phyloP scores from a whole-genome alignment of 2,888 invertebrate genomes.

The Muscina levida region DNA sequence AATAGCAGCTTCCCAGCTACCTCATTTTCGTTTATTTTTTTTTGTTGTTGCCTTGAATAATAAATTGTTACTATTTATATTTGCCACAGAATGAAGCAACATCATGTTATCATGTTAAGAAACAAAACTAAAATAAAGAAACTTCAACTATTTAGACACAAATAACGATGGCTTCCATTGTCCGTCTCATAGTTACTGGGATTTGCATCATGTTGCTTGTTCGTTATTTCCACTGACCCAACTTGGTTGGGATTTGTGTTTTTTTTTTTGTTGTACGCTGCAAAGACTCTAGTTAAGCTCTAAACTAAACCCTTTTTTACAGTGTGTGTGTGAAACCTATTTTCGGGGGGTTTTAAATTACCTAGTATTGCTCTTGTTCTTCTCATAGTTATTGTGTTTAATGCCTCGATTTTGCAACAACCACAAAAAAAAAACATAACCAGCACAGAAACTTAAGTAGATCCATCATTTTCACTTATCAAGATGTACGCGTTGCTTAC shows the following conservation, averaged over 20 bases:
- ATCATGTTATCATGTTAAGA: slow-evolving; percentile 40
- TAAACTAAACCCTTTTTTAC: slow-evolving; percentile 20
- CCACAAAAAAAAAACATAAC: not conserved
- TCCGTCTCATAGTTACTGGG: slow-evolving; percentile 17
- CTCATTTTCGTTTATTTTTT: too few relatives aligned
- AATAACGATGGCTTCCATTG: slow-evolving; percentile 22
- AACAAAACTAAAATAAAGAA: too few relatives aligned
- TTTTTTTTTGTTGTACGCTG: slow-evolving; percentile 14
- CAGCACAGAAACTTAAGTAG: slow-evolving; percentile 51
- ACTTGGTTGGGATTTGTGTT: not conserved
- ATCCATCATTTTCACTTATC: slow-evolving; percentile 64
- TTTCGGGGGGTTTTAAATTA: slow-evolving; percentile 56
- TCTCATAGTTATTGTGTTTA: slow-evolving; percentile 20
- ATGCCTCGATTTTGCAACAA: slow-evolving; percentile 22
- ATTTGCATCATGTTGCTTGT: slow-evolving; percentile 33
- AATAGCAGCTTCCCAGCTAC: not conserved
- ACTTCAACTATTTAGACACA: slow-evolving; percentile 32
- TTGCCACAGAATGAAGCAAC: slow-evolving; percentile 33
- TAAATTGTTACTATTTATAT: slow-evolving; percentile 46
- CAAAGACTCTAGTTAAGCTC: not conserved
- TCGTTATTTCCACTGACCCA: too few relatives aligned
- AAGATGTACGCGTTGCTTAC: slow-evolving; percentile 65
- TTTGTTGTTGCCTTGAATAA: too few relatives aligned
- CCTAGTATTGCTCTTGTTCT: slow-evolving; percentile 2
- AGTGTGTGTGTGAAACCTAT: not conserved